Percentiles rank a stretch among this genome's conserved stretches.
phyloP scores from a whole-genome alignment of 2,888 invertebrate genomes.

The Autographa gamma region DNA sequence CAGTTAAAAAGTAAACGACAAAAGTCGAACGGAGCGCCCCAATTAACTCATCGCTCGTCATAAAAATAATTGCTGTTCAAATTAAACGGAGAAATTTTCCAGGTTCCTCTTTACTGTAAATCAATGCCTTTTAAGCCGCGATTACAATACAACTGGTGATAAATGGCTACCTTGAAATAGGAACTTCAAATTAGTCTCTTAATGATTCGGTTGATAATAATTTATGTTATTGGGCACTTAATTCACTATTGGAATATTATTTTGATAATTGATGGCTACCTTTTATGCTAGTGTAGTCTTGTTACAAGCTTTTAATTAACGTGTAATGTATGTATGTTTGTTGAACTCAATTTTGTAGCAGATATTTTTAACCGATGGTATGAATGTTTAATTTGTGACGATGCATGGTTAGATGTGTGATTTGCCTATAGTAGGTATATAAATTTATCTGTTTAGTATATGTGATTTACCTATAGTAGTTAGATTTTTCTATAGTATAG shows the following conservation, averaged over 20 bases:
- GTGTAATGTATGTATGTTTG: no score
- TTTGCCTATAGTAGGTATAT: no score
- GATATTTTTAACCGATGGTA: no score
- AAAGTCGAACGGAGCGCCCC: conserved; percentile 1
- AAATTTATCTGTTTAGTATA: no score
- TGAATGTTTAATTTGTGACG: no score
- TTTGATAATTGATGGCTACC: background rate
- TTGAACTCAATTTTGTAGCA: no score
- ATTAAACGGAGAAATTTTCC: conserved; percentile 3
- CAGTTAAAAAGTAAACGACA: background rate
- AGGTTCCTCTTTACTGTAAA: background rate
- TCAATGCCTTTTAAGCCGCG: background rate
- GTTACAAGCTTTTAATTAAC: no score
- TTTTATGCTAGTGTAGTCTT: no score
- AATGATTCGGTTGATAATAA: conserved; percentile 1
- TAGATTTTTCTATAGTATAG: no score
- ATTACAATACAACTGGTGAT: conserved; percentile 2
- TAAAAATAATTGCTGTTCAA: conserved; percentile 4
- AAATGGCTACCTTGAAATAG: background rate
- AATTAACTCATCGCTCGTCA: conserved; percentile 4
- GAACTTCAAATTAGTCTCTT: conserved; percentile 2
- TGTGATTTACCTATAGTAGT: no score
- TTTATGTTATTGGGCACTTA: background rate
- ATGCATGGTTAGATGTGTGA: no score
- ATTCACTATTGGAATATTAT: background rate